phyloP scores from a whole-genome alignment of 2,888 invertebrate genomes.

The Melikaiella ostensackeni region DNA sequence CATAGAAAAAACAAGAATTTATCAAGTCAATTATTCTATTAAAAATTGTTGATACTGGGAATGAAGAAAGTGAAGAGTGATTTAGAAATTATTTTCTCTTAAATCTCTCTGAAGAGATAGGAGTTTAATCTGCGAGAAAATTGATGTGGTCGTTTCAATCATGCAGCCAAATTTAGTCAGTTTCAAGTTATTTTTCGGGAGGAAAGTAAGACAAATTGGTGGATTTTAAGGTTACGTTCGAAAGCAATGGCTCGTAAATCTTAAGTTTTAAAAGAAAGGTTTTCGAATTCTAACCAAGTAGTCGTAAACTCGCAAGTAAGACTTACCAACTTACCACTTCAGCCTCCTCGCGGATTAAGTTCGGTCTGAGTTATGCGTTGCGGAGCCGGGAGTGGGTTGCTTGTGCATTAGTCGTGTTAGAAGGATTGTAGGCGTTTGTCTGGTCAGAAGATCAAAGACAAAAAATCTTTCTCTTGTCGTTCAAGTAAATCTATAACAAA shows the following conservation, averaged over 20 bases:
- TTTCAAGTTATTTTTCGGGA: not conserved
- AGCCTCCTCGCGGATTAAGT: constrained; percentile 22
- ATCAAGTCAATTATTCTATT: too few relatives aligned
- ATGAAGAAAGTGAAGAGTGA: not conserved
- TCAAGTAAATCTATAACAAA: not conserved
- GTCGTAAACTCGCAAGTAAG: constrained; percentile 23
- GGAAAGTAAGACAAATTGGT: not conserved
- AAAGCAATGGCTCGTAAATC: constrained; percentile 22
- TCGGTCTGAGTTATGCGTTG: constrained; percentile 17
- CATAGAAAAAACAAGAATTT: not conserved
- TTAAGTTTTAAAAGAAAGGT: constrained; percentile 1
- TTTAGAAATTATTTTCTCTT: not conserved
- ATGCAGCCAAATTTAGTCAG: not conserved
- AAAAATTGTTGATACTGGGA: not conserved
- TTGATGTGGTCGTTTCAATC: not conserved
- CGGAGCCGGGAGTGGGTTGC: constrained; percentile 6
- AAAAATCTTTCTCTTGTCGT: not conserved
- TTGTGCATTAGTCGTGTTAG: constrained; percentile 8
- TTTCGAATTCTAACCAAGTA: constrained; percentile 33
- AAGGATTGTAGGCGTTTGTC: not conserved
- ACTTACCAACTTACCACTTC: constrained; percentile 31
- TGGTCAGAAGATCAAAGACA: not conserved
- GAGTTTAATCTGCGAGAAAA: not conserved
- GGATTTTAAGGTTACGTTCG: not conserved
- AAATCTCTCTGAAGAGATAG: not conserved